Percentiles rank a stretch among this genome's conserved stretches.
These are phyloP conservation scores for Catocala sponsa DNA, from an alignment of 2,888 invertebrate species.

Conservation along the genomic window DNA sequence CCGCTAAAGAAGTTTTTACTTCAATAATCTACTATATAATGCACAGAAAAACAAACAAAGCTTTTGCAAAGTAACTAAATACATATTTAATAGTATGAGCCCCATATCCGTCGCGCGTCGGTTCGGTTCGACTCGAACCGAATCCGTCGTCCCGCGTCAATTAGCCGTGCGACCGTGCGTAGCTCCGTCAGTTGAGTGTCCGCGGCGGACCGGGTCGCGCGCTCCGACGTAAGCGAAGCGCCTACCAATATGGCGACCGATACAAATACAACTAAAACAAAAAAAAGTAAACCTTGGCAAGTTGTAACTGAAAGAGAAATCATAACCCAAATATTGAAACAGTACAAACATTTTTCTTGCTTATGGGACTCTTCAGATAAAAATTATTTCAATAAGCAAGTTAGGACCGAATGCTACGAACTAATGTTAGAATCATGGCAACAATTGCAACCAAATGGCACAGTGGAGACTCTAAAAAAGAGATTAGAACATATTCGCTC, in stretches of 20 bases:
- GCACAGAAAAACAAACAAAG: too few species aligned
- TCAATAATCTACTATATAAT: too few species aligned
- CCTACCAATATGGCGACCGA: too few species aligned
- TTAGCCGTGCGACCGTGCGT: too few species aligned
- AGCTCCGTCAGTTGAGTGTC: not conserved
- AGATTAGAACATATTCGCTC: conserved; percentile 45
- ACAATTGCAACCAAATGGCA: conserved; percentile 23
- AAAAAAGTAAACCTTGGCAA: conserved; percentile 6
- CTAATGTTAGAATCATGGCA: conserved; percentile 33
- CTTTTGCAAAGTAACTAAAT: too few species aligned
- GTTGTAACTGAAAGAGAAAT: conserved; percentile 24
- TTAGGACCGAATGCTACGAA: conserved; percentile 23
- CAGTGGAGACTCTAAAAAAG: conserved; percentile 30
- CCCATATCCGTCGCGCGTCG: too few species aligned
- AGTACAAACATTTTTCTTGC: conserved; percentile 29
- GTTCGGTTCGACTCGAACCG: too few species aligned
- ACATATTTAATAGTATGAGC: too few species aligned
- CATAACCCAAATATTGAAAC: conserved; percentile 30
- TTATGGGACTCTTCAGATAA: conserved; percentile 39
- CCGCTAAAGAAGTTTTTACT: too few species aligned
- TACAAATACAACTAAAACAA: not conserved
- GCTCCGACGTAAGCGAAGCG: conserved; percentile 2
- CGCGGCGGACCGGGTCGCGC: conserved; percentile 4
- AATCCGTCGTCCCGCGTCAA: too few species aligned
- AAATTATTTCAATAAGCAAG: conserved; percentile 29